phyloP scores from a whole-genome alignment of 1,140 invertebrate species.

The Homarus americanus region DNA sequence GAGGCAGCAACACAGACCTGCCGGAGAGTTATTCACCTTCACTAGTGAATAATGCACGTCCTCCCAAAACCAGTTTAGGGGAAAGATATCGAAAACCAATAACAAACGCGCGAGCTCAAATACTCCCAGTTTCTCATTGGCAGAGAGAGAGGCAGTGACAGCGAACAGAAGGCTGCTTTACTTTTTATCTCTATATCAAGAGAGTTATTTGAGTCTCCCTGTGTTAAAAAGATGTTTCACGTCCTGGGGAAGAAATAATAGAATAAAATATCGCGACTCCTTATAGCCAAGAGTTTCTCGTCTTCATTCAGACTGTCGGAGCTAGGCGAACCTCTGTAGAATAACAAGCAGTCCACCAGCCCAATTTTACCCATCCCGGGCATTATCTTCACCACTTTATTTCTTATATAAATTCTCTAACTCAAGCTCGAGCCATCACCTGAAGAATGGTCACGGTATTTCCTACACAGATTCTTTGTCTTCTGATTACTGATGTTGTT shows the following conservation, averaged over 20 bases:
- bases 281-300: constrained; percentile 17
- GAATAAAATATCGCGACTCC: constrained; percentile 25
- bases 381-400: constrained; percentile 14
- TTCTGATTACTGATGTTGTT: too few species aligned
- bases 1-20: constrained; percentile 25
- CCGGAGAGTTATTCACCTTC: not conserved
- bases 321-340: constrained; percentile 1
- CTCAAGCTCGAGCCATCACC: too few species aligned
- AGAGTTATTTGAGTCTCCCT: constrained; percentile 14
- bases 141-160: not conserved
- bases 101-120: constrained; percentile 3
- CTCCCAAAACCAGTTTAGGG: not conserved
- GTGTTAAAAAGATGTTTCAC: constrained; percentile 46
- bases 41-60: not conserved
- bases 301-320: constrained; percentile 45
- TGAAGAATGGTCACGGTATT: too few species aligned
- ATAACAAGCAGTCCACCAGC: constrained; percentile 26
- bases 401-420: not conserved
- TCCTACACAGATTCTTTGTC: too few species aligned
- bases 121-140: constrained; percentile 30
- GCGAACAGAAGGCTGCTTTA: constrained; percentile 29
- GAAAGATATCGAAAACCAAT: constrained; percentile 32
- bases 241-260: constrained; percentile 17
- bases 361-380: constrained; percentile 21
- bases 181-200: constrained; percentile 30